Evolutionary conservation across 2,113 vertebrate species (phyloP).

Genomic region (Chlorodrepanis virens): DNA sequence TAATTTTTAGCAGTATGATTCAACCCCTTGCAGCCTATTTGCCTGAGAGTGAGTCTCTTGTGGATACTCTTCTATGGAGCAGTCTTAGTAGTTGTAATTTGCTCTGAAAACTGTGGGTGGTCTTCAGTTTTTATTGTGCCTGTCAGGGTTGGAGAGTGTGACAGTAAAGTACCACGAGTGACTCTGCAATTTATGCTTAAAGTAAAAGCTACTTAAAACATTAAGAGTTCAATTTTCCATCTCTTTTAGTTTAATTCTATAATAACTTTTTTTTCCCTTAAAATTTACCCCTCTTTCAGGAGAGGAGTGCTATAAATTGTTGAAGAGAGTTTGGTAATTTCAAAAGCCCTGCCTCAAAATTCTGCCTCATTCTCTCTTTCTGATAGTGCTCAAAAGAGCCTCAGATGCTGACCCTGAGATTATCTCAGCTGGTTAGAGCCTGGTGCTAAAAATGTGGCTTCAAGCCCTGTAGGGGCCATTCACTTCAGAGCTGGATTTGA

Average conservation of each 20-base stretch:
- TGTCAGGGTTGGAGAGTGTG: neutral
- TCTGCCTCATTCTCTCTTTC: neutral
- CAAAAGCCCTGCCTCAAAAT: neutral
- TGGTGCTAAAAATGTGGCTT: neutral
- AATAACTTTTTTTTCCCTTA: neutral
- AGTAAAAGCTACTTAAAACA: neutral
- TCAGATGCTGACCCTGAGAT: neutral
- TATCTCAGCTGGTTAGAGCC: neutral
- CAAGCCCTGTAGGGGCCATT: neutral
- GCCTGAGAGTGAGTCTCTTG: neutral
- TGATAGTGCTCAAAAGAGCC: neutral
- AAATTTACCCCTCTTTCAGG: neutral
- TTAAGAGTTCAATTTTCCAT: neutral
- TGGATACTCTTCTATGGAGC: neutral
- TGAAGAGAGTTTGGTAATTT: neutral
- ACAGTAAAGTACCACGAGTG: neutral
- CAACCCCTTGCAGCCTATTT: rapidly evolving
- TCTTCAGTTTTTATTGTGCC: neutral
- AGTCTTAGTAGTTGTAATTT: neutral
- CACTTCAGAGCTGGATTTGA: neutral
- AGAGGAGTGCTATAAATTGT: neutral
- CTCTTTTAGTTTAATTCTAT: neutral
- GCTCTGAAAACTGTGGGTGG: neutral
- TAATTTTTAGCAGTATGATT: neutral
- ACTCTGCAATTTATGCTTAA: neutral